Evolutionary conservation across 2,888 invertebrate species (phyloP), one percentile per base, ranked within the genome.

Genomic region (Mycogona germanica): DNA sequence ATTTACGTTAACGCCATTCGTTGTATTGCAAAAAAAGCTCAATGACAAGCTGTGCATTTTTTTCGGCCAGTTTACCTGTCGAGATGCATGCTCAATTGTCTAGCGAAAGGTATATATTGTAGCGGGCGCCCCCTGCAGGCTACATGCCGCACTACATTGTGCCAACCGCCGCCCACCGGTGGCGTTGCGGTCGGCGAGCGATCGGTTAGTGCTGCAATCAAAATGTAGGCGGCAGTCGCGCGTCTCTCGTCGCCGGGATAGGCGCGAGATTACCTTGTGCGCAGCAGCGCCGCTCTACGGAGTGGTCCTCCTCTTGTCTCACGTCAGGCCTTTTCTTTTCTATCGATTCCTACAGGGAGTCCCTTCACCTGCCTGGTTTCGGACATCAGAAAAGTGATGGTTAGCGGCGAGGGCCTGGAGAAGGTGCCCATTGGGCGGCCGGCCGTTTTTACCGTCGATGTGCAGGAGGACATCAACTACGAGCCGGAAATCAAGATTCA

Each of bases 371-470:
- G 86, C 65, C 76, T 78, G 60, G 80, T 87, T 19, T 79, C 84
- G 3, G 85, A 89, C 37, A 84, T 87, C 0, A 85, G 87, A n/a
- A 77, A 85, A 41, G 84, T 91, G 5, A 79, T 87, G 48, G 79
- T 88, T 25, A 81, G 85, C 0, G 76, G 76, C 6, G 87, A 89
- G 53, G 82, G 87, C 3, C 61, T 89, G 63, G 91, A 93, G 65
- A 89, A 91, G 70, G 85, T 93, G 29, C 84, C 89, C 1, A 87
- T 93, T 19, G 85, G 88, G 40, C 79, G 82, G 54, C 73, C 82
- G 6, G 87, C 92, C 62, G 81, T 81, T 4, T 92, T 95, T 71
- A 79, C 81, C 53, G 85, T 95, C 46, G 88, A 91, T 67, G 87
- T 91, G 32, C 86, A 88, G 56, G 79, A 80, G 0, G 78, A 81